phyloP scores from a whole-genome alignment of 2,888 invertebrate genomes.

The Meghimatium bilineatum region DNA sequence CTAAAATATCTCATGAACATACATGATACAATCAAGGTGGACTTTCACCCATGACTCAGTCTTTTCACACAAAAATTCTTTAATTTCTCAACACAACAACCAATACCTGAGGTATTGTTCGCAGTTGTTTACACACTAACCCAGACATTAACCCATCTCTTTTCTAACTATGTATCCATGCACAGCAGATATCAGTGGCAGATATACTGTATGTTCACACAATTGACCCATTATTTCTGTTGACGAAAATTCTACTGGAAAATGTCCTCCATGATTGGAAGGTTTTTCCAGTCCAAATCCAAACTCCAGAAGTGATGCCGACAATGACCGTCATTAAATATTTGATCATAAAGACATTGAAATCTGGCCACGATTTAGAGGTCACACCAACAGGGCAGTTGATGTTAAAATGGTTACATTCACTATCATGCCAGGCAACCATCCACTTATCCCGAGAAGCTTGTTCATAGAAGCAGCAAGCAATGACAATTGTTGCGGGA shows the following conservation, averaged over 20 bases:
- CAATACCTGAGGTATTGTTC: too few relatives aligned
- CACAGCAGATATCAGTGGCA: neutral
- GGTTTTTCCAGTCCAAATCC: conserved; percentile 98
- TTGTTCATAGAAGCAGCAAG: conserved; percentile 95
- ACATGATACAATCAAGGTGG: too few relatives aligned
- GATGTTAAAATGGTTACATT: conserved; percentile 48
- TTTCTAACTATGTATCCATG: neutral
- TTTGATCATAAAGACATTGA: conserved; percentile 96
- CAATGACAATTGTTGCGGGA: conserved; percentile 93
- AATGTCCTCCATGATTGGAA: conserved; percentile 87
- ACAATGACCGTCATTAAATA: conserved; percentile 97
- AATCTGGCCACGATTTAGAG: conserved; percentile 79
- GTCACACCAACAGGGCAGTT: conserved; percentile 45
- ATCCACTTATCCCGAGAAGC: conserved; percentile 94
- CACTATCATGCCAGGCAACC: conserved; percentile 80
- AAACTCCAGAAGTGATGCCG: conserved; percentile 96
- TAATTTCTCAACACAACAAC: too few relatives aligned
- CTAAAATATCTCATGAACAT: too few relatives aligned
- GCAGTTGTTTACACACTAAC: too few relatives aligned
- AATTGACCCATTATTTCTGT: conserved; percentile 60
- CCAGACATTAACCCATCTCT: too few relatives aligned
- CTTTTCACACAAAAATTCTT: too few relatives aligned
- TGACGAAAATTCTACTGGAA: conserved; percentile 63
- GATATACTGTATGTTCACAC: conserved; percentile 57
- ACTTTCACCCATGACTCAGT: too few relatives aligned